Conservation (phyloP, 2,113 vertebrate genomes). For the Ceratotherium simum region DNA sequence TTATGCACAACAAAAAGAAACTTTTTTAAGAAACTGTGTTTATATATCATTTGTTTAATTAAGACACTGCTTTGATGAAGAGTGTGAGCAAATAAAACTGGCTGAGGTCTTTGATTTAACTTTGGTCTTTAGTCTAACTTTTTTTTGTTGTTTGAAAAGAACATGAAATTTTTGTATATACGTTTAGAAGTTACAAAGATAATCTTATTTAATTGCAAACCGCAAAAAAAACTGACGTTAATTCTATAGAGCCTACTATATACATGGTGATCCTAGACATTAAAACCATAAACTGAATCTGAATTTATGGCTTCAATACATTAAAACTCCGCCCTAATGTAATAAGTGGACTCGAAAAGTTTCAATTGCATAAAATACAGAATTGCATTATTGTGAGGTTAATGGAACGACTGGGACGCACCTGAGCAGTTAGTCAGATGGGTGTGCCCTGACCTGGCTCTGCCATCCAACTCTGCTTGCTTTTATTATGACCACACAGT, state of each 20-base stretch:
- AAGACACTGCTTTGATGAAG: not conserved
- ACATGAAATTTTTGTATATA: not conserved
- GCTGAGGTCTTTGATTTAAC: not conserved
- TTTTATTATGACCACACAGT: not conserved
- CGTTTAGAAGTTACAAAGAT: not conserved
- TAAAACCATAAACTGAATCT: not conserved
- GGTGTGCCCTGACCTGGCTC: not conserved
- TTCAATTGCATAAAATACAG: not conserved
- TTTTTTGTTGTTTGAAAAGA: constrained; percentile 43
- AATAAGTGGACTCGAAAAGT: not conserved
- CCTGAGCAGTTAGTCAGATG: not conserved
- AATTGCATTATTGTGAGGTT: not conserved
- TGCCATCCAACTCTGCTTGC: not conserved
- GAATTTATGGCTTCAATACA: not conserved
- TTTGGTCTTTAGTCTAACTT: not conserved
- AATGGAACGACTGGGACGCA: not conserved
- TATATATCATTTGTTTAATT: not conserved
- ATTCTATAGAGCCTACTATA: not conserved
- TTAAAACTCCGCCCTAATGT: not conserved
- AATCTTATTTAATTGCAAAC: not conserved
- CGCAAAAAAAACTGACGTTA: not conserved
- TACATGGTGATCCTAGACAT: not conserved
- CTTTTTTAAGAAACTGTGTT: not conserved
- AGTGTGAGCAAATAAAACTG: not conserved
- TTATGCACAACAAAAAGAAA: not conserved